Percentiles rank a stretch among this genome's conserved stretches.
These are phyloP conservation scores for Muraenolepis orangiensis DNA, from an alignment of 2,797 vertebrate species.

Conservation along the genomic window DNA sequence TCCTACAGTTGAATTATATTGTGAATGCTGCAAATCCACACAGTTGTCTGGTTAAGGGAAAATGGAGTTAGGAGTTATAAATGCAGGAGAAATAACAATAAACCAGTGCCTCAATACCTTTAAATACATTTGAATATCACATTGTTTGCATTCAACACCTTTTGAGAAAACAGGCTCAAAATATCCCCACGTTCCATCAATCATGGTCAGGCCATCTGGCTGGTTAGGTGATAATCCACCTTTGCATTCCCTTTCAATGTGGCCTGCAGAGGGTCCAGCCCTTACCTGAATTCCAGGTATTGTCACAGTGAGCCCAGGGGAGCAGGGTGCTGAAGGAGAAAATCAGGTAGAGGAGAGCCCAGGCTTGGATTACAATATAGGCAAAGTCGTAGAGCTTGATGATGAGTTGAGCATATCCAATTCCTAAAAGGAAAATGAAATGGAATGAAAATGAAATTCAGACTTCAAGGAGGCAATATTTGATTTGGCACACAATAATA, in stretches of 20 bases:
- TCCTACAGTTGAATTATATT: constrained; percentile 36
- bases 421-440: constrained; percentile 28
- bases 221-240: too few species aligned
- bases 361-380: constrained; percentile 56
- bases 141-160: not conserved
- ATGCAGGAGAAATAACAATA: too few species aligned
- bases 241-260: not conserved
- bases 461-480: not conserved
- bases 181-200: not conserved
- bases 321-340: constrained; percentile 54
- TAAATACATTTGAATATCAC: too few species aligned
- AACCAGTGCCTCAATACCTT: too few species aligned
- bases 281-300: constrained; percentile 61
- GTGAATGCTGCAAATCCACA: constrained; percentile 9
- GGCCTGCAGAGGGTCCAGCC: not conserved
- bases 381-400: constrained; percentile 38
- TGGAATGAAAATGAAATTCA: not conserved
- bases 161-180: not conserved
- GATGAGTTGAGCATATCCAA: constrained; percentile 51
- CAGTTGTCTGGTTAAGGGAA: constrained; percentile 42
- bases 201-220: too few species aligned
- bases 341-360: constrained; percentile 60
- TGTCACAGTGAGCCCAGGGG: constrained; percentile 59
- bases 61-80: not conserved
- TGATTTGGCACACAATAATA: not conserved